These are phyloP conservation scores for Anthopleura xanthogrammica DNA, from an alignment of 92 coral and sea anemone species.

Conservation along the genomic window DNA sequence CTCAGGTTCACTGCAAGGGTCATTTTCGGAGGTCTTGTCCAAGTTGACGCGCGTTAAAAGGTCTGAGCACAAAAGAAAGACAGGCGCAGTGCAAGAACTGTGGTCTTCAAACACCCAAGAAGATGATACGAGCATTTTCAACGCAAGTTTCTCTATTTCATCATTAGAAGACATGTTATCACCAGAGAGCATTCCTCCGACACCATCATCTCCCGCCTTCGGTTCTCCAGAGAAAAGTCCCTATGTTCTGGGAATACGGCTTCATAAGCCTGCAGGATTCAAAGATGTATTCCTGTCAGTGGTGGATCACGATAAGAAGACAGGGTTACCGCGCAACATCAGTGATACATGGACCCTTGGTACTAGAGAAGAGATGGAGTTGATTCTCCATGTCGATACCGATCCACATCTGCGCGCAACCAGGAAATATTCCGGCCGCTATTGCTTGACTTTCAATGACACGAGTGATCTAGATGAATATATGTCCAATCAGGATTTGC, in stretches of 20 bases:
- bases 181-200: slow-evolving; percentile 14
- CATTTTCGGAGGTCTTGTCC: slow-evolving; percentile 2
- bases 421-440: slow-evolving; percentile 19
- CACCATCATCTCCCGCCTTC: slow-evolving; percentile 3
- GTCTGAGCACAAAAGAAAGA: not conserved
- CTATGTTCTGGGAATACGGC: slow-evolving; percentile 24
- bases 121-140: not conserved
- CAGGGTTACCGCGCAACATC: not conserved
- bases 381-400: slow-evolving; percentile 23
- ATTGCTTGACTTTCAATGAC: slow-evolving; percentile 21
- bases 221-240: not conserved
- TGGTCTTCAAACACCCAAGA: slow-evolving; percentile 1
- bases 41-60: slow-evolving; percentile 1
- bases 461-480: not conserved
- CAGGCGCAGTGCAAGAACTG: not conserved
- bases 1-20: not conserved
- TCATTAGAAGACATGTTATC: slow-evolving; percentile 26
- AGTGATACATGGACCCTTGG: slow-evolving; percentile 35
- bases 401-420: not conserved
- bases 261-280: slow-evolving; percentile 26
- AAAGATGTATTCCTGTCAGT: slow-evolving; percentile 22
- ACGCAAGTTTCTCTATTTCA: slow-evolving; percentile 24
- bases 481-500: not conserved
- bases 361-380: slow-evolving; percentile 25
- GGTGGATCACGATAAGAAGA: slow-evolving; percentile 6